Percentiles rank a stretch among this genome's conserved stretches.
Conservation (phyloP, 92 coral and sea anemone genomes). For the Heteractis magnifica region DNA sequence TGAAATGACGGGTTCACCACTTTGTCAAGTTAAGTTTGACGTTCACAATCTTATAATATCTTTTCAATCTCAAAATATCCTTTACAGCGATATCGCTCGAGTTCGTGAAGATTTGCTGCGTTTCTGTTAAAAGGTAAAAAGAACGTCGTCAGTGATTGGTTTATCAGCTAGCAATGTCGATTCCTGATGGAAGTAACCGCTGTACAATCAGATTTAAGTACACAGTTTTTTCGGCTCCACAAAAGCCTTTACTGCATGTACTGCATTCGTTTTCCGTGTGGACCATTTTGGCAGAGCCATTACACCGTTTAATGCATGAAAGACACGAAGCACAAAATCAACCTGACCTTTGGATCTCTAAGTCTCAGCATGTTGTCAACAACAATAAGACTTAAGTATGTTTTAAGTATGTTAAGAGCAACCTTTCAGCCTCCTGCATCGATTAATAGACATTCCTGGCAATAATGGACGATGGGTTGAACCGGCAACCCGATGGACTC, state of each 20-base stretch:
- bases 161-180: neutral
- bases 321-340: neutral
- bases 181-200: no score
- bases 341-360: neutral
- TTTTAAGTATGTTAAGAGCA: neutral
- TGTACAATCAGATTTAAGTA: no score
- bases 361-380: neutral
- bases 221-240: no score
- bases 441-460: constrained; percentile 3
- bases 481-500: neutral
- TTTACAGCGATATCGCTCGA: no score
- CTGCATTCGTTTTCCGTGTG: neutral
- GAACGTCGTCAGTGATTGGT: neutral
- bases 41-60: no score
- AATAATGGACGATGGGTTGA: neutral
- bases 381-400: neutral
- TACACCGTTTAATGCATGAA: neutral
- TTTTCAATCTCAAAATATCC: no score
- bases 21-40: neutral
- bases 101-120: no score
- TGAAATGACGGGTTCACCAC: neutral
- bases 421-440: neutral
- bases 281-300: neutral
- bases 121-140: neutral
- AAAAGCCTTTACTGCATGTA: no score